Conservation (phyloP, 64 coral and sea anemone genomes). For the Cladopsammia gracilis region DNA sequence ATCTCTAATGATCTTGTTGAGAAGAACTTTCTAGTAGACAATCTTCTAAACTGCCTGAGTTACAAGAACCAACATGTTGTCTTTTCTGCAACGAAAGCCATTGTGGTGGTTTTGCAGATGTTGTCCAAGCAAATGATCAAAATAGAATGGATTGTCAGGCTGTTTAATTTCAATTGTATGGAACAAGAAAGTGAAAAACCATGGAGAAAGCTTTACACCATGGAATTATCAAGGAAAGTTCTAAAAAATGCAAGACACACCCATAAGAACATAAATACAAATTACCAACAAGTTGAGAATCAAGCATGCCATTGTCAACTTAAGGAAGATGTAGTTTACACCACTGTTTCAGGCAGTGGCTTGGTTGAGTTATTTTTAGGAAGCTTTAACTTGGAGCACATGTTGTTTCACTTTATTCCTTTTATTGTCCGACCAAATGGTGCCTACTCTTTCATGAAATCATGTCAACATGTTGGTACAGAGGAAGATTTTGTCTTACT, state of each 20-base stretch:
- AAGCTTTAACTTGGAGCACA: background rate
- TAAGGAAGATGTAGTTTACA: background rate
- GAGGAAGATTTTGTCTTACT: background rate
- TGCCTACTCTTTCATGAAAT: slow-evolving; percentile 20
- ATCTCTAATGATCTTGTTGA: background rate
- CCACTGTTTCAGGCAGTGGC: background rate
- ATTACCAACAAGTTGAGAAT: background rate
- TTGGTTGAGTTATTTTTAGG: slow-evolving; percentile 6
- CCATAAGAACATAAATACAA: background rate
- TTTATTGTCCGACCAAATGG: slow-evolving; percentile 46
- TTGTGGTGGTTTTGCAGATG: slow-evolving; percentile 10
- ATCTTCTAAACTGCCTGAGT: slow-evolving; percentile 7
- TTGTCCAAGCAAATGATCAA: background rate
- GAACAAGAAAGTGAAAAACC: background rate
- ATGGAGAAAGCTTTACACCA: slow-evolving; percentile 30
- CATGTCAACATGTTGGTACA: background rate
- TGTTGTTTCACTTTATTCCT: slow-evolving; percentile 21
- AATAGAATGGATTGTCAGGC: background rate
- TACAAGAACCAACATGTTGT: slow-evolving; percentile 51
- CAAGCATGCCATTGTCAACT: background rate
- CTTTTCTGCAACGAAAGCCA: slow-evolving; percentile 43
- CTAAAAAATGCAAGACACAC: background rate
- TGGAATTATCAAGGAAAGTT: slow-evolving; percentile 32
- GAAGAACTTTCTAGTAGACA: background rate
- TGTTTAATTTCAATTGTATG: background rate